Percentiles rank a stretch among this genome's conserved stretches.
Evolutionary conservation across 2,888 invertebrate genomes (phyloP).

Genomic region (Acleris literana): DNA sequence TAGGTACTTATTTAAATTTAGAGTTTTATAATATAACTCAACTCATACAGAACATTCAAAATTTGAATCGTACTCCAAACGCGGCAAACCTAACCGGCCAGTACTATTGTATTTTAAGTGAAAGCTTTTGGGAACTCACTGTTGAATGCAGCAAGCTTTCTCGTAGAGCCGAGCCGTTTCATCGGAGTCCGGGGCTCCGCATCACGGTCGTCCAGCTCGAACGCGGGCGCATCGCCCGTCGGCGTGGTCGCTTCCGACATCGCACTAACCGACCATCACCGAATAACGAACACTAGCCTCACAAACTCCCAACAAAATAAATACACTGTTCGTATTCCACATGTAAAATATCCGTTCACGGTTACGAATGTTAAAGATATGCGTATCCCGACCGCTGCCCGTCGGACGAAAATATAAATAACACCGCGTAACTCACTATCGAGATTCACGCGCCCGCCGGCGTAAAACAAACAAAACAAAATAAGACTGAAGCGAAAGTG

Average conservation of each 20-base stretch:
- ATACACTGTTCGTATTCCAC: conserved; percentile 33
- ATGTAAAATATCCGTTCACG: conserved; percentile 36
- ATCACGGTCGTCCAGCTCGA: conserved; percentile 90
- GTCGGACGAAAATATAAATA: conserved; percentile 37
- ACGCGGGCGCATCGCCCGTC: conserved; percentile 93
- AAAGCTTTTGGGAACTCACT: conserved; percentile 83
- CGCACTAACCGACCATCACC: conserved; percentile 43
- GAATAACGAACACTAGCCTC: conserved; percentile 34
- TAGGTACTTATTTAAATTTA: not conserved
- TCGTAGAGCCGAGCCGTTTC: conserved; percentile 90
- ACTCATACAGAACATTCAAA: conserved; percentile 8
- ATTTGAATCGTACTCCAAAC: conserved; percentile 4
- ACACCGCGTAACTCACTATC: conserved; percentile 33
- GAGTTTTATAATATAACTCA: not conserved
- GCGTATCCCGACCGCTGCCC: conserved; percentile 27
- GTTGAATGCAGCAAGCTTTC: conserved; percentile 90
- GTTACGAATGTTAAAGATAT: conserved; percentile 35
- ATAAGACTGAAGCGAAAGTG: conserved; percentile 34
- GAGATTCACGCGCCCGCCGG: conserved; percentile 36
- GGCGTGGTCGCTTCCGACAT: conserved; percentile 86
- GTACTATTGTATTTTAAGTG: conserved; percentile 22
- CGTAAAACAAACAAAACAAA: conserved; percentile 38
- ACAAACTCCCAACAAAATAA: conserved; percentile 34
- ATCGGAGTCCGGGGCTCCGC: conserved; percentile 91
- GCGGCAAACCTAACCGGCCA: conserved; percentile 21